Evolutionary conservation across 1,140 invertebrate species (phyloP), one percentile per base, ranked within the genome.

Genomic region (Cylas formicarius): DNA sequence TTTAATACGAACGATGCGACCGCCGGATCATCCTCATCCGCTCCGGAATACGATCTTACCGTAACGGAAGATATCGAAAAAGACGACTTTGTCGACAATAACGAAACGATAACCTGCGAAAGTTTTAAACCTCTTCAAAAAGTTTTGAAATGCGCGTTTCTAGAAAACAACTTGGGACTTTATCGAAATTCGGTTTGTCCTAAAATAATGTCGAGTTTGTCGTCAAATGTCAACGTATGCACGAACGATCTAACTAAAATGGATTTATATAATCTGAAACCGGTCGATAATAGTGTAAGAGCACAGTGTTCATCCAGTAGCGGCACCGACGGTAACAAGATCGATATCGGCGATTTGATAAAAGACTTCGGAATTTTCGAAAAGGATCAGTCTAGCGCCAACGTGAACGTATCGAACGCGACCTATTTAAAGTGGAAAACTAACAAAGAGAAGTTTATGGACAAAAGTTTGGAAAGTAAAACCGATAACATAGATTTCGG

Each of bases 1-100:
- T 73, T 73, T 56, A 72, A 73, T 55, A 72, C 71, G 45, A 73
- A 72, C 53, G 72, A 75, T 61, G 71, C 72, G 16, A 74, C 73
- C 11, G 69, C 69, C 48, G 72, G 72, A 44, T 74, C 72, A 17
- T 66, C 70, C 39, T 28, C 27, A n/a, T 40, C 37, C n/a, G 41
- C 45, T 2, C 72, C 71, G 2, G 73, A 75, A 51, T 72, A 70
- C 40, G 72, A 74, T 47, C 57, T 74, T 18, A 64, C 72, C 48
- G 67, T 75, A 56, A 64, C 61, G 0, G 61, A 65, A 53, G 61
- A 65, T 38, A 56, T 57, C 2, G 60, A 62, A 39, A 51, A 38
- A 1, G 55, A 59, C 26, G 51, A 59, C 13, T 17, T 22, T 4
- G 36, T 48, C n/a, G 49, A 52, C 32, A 44, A 44, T 11, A 44